phyloP scores from a whole-genome alignment of 2,888 invertebrate genomes.

The Luffia ferchaultella region DNA sequence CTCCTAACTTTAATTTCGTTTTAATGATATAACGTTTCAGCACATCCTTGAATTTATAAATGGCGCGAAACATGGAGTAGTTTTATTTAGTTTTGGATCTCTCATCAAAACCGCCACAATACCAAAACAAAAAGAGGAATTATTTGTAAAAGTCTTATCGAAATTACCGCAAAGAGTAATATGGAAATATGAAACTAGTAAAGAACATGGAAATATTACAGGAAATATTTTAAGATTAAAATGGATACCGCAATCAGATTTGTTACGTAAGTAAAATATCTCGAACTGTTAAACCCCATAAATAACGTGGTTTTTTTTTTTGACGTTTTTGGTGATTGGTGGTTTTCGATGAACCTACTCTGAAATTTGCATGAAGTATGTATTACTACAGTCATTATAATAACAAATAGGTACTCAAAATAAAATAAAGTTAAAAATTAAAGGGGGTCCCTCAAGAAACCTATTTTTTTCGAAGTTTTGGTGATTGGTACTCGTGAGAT shows the following conservation, averaged over 20 bases:
- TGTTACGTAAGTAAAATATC: conserved; percentile 74
- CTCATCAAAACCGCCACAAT: conserved; percentile 75
- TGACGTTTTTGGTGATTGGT: too few species aligned
- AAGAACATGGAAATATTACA: conserved; percentile 36
- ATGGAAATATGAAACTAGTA: conserved; percentile 79
- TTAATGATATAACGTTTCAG: conserved; percentile 44
- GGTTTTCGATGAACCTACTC: too few species aligned
- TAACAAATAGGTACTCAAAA: too few species aligned
- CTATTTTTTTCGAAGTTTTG: too few species aligned
- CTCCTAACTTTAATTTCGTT: too few species aligned
- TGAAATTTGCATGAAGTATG: too few species aligned
- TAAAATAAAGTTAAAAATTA: too few species aligned
- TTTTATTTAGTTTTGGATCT: conserved; percentile 82
- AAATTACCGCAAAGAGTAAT: conserved; percentile 74
- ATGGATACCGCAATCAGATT: conserved; percentile 78
- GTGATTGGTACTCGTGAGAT: too few species aligned
- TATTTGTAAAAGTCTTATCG: conserved; percentile 69
- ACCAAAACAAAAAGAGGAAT: conserved; percentile 66
- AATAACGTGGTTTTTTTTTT: too few species aligned
- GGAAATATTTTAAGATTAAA: conserved; percentile 66
- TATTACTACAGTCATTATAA: too few species aligned
- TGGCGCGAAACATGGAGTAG: conserved; percentile 71
- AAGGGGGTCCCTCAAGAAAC: too few species aligned
- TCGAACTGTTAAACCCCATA: too few species aligned
- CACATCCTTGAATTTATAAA: conserved; percentile 72